Evolutionary conservation across 2,797 vertebrate species (phyloP), one percentile per base, ranked within the genome.

Genomic region (Pterois miles): DNA sequence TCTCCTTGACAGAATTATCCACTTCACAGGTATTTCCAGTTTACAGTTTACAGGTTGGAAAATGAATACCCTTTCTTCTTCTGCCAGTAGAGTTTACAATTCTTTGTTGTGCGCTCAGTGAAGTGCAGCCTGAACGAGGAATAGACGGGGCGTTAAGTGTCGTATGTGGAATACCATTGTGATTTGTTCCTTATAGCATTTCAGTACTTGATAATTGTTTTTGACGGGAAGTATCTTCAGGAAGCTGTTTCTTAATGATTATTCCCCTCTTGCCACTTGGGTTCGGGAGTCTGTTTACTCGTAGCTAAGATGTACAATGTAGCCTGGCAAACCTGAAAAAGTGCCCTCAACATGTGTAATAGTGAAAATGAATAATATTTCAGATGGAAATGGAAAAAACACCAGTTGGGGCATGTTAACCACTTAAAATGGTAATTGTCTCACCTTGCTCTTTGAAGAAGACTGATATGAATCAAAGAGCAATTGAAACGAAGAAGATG

Each of bases 11-110:
- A 92, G 90, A 94, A 94, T 94, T 93, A 94, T 92, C 91, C 91
- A 93, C 93, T 95, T 95, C 92, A 93, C 88, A 95, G 90, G 91
- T 94, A 92, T 93, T 92, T 94, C 91, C 92, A 89, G 89, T 93
- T 93, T 92, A 86, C 88, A 86, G 87, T 92, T 91, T 92, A 80
- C 90, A 90, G 80, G 88, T 92, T 92, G 88, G 85, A 92, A 93
- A 94, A 93, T 92, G 89, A 90, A 94, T 89, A 92, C 85, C 83
- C 80, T 92, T 91, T 93, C 87, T 93, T 92, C 85, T 76, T 62
- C 52, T 90, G 87, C 90, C 91, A 92, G 92, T 76, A 58, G 83
- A 91, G 83, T 92, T 92, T 88, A 80, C 86, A 82, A 60, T 80
- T 80, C 81, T 89, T 92, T 92, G 88, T 88, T 88, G 84, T 88